These are phyloP conservation scores for Alentia gelatinosa DNA, from an alignment of 2,888 invertebrate genomes.

Conservation along the genomic window DNA sequence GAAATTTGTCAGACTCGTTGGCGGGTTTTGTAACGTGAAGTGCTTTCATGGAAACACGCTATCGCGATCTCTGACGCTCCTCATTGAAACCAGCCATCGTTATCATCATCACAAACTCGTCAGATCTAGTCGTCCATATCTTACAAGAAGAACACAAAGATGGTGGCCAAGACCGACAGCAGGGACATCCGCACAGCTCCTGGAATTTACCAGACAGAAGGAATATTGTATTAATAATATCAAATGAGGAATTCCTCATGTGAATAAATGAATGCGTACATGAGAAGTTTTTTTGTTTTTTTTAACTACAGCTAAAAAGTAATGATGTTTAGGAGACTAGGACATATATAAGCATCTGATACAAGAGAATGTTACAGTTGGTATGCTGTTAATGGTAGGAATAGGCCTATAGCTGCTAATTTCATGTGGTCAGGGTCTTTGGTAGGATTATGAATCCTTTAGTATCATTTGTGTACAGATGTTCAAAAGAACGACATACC, in stretches of 20 bases:
- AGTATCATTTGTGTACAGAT: background rate
- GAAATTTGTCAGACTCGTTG: too few species aligned
- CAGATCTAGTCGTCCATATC: too few species aligned
- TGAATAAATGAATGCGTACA: background rate
- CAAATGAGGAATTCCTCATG: background rate
- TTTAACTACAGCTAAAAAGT: background rate
- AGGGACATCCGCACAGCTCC: background rate
- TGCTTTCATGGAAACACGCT: too few species aligned
- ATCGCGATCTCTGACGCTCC: too few species aligned
- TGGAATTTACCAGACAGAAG: background rate
- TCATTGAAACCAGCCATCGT: too few species aligned
- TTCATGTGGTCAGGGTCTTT: background rate
- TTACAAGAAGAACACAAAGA: background rate
- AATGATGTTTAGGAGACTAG: background rate
- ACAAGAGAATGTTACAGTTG: background rate
- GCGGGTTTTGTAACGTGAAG: too few species aligned
- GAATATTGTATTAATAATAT: background rate
- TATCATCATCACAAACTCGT: too few species aligned
- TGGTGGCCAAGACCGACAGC: background rate
- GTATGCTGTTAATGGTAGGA: background rate
- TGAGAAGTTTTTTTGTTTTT: background rate
- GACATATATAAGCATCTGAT: background rate
- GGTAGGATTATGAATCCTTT: background rate
- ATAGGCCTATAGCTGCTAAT: background rate
- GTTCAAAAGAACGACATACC: background rate